These are phyloP conservation scores for Penelope pileata DNA, from an alignment of 2,113 vertebrate species.

Conservation along the genomic window DNA sequence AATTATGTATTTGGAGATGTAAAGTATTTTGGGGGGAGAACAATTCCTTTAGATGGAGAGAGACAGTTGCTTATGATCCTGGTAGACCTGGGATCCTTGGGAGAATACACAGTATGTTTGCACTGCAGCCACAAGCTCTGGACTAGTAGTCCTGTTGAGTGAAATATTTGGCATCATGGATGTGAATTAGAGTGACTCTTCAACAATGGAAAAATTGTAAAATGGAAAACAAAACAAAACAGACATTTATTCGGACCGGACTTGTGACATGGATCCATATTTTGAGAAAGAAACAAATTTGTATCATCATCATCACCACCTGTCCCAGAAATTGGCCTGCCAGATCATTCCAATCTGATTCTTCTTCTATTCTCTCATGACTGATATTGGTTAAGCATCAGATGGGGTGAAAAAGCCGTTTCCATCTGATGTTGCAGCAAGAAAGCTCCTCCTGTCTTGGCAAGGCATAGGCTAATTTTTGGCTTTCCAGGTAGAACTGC, in stretches of 20 bases:
- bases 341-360: not conserved
- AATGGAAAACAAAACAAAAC: not conserved
- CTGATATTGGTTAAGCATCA: not conserved
- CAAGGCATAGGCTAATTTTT: not conserved
- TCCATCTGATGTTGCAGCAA: not conserved
- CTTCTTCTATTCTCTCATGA: not conserved
- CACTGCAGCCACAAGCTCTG: not conserved
- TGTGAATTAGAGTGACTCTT: not conserved
- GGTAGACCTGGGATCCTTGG: not conserved
- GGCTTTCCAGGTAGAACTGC: not conserved
- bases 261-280: not conserved
- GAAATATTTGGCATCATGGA: not conserved
- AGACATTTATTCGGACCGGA: not conserved
- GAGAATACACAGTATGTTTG: rapidly evolving
- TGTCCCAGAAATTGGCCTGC: not conserved
- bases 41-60: not conserved
- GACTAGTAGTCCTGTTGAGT: not conserved
- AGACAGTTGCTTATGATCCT: not conserved
- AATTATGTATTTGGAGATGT: not conserved
- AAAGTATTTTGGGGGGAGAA: not conserved
- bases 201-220: not conserved
- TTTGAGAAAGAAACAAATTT: not conserved
- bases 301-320: not conserved
- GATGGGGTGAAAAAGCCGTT: not conserved
- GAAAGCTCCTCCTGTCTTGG: not conserved